Base-by-base conservation (phyloP, 2,888 invertebrate genomes). In the Xestoiulus laeticollis region DNA sequence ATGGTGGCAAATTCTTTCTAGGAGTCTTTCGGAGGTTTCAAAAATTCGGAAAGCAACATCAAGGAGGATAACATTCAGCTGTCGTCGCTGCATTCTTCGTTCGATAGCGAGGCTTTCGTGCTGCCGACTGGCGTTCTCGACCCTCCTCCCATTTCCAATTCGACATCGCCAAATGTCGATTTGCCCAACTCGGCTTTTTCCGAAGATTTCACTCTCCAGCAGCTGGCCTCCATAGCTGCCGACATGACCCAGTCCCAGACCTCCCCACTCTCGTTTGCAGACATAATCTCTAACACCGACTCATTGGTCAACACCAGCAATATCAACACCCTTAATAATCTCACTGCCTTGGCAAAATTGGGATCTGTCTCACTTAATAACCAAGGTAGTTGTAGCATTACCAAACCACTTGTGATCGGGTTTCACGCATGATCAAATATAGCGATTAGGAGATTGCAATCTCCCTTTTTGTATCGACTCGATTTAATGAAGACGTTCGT, bases 301-400 rank as follows among this genome's bases (percentile, higher is more conserved):
- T 53, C 88, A 78, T 78, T 94, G 5, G 94, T 93, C 90, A 94
- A 94, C 0, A 93, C 93, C 90, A 95, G 95, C 90, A 95, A 96
- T 90, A 90, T 90, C 44, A 90, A 90, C 89, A 96, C 97, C 16
- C 95, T 96, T 90, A 96, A 96, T 92, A 98, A 97, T 93, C 93
- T 98, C 90, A 96, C 97, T 91, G 97, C 96, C 43, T 94, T 98
- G 89, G 97, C 97, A 88, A 97, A 97, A 92, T 94, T 97, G 88
- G 97, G 97, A 91, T 92, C 93, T 89, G 91, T 91, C 68, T 91
- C 92, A n/a, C 92, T 93, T 89, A 93, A 92, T 87, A 92, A 92
- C 90, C 93, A 93, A 85, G 85, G 85, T 85, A 44, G 44, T 85
- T n/a, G 38, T 85, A 43, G 85, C 12, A 22, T 85, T n/a, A 14